A percentile compares a stretch with the other conserved stretches of the same genome.
These are phyloP conservation scores for Australoheros scitulus DNA, from an alignment of 2,113 vertebrate species.

Conservation along the genomic window DNA sequence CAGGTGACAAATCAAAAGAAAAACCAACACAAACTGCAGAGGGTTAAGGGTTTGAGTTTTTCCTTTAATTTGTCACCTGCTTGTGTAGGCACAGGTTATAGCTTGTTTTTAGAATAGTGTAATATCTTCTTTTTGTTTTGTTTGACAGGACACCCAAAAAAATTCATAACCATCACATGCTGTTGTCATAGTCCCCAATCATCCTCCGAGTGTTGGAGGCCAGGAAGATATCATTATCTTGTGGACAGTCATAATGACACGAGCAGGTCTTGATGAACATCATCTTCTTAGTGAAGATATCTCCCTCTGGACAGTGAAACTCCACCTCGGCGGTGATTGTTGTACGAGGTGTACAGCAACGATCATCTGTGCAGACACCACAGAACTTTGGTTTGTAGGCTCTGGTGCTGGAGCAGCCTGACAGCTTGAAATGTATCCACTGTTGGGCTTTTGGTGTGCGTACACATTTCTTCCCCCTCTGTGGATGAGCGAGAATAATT, in stretches of 20 bases:
- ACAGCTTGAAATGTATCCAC: conserved; percentile 78
- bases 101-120: no score
- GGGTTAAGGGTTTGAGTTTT: no score
- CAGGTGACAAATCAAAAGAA: no score
- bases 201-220: conserved; percentile 71
- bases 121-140: no score
- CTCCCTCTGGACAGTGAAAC: conserved; percentile 82
- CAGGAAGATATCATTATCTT: conserved; percentile 82
- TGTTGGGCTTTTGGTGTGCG: conserved; percentile 66
- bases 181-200: conserved; percentile 74
- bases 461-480: conserved; percentile 82
- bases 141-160: no score
- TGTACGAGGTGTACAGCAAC: conserved; percentile 79
- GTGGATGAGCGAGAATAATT: background rate
- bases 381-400: conserved; percentile 81
- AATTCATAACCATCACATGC: conserved; percentile 45
- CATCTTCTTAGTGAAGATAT: conserved; percentile 76
- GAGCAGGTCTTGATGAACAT: conserved; percentile 84
- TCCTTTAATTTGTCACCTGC: no score
- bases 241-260: conserved; percentile 81
- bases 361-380: conserved; percentile 75
- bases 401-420: conserved; percentile 76
- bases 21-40: no score
- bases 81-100: no score
- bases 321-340: conserved; percentile 75